Base-by-base conservation (phyloP, 2,113 vertebrate species). In the Lates calcarifer region DNA sequence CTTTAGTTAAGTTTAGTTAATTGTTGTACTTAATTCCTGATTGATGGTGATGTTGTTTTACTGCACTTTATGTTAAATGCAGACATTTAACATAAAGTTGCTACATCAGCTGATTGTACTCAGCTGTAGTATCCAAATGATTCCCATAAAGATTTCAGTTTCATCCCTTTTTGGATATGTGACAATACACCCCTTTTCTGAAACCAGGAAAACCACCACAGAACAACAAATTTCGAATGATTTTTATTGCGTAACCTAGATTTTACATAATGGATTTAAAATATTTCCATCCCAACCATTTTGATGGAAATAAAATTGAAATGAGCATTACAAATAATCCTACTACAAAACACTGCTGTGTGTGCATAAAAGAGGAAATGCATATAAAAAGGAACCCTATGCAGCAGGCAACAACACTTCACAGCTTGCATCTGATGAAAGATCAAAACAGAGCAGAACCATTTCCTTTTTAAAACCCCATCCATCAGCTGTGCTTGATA, bases 341-440 rank as follows among this genome's bases (percentile, higher is more conserved):
- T 39, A 51, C 63, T 64, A 29, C 22, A 66, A 56, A 75, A 60
- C 37, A 79, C 47, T 61, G 66, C 79, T 55, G 43, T 53, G 71
- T 55, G 55, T 35, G 61, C 72, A 74, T 49, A 55, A 5, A 28
- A 66, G 39, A 63, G 70, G 69, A 86, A 78, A 65, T 57, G 71
- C 26, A 70, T 35, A 79, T 20, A 6, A 79, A 62, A 64, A 58
- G 43, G 31, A 58, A 37, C 12, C 45, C 20, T 31, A 47, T 55
- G 57, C 71, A 61, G n/a, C 37, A 69, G 60, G 56, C 45, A 77
- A 58, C 77, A 68, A 31, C 53, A 61, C 22, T 11, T 17, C 31
- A 76, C 56, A 71, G 66, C 31, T 28, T 62, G 62, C 17, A 77
- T 31, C 26, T 26, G 9, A 51, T 45, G 2, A 20, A 33, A 67